Base-by-base conservation (phyloP, 2,888 invertebrate species). In the Dyspetes luteomarginatus region DNA sequence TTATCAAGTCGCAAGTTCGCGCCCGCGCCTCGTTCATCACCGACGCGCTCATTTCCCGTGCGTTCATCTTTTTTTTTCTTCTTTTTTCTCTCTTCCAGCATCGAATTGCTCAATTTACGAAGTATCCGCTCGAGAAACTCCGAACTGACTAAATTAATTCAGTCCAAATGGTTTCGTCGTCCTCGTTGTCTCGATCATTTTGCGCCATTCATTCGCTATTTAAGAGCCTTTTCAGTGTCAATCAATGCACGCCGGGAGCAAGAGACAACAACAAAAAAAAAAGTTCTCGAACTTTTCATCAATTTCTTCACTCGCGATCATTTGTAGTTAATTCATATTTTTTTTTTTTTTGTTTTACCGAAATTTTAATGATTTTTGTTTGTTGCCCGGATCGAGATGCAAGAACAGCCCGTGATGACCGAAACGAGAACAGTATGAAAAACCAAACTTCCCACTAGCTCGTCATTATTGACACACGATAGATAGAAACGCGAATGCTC, bases 1-100 rank as follows among this genome's bases (percentile, higher is more conserved):
- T 92, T 85, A 91, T 87, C 75, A 91, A 83, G 83, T 87, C 88
- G 86, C 91, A 92, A 55, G 90, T 89, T 72, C 83, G 84, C 64
- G 88, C 72, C 52, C 91, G 89, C 43, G 87, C 85, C 67, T 90
- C 90, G 81, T 88, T 85, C 69, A 87, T 64, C 73, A 89, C 78
- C 56, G 83, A 84, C 75, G 85, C 86, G 72, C 89, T 85, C 78
- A 88, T 83, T 83, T 84, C 82, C 74, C 85, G 84, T 36, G 74
- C 80, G 74, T 88, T 82, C 86, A 87, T 88, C 55, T 81, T 88
- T 64, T 24, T 41, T 55, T 82, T 84, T 86, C 74, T 79, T 83
- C 71, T 15, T 45, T 45, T 15, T 5, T 52, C 74, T 19, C 24
- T 12, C 50, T 41, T 4, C 43, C 62, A 72, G 55, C 60, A 30